phyloP scores from a whole-genome alignment of 2,113 vertebrate species.

The Dipodomys ordii region DNA sequence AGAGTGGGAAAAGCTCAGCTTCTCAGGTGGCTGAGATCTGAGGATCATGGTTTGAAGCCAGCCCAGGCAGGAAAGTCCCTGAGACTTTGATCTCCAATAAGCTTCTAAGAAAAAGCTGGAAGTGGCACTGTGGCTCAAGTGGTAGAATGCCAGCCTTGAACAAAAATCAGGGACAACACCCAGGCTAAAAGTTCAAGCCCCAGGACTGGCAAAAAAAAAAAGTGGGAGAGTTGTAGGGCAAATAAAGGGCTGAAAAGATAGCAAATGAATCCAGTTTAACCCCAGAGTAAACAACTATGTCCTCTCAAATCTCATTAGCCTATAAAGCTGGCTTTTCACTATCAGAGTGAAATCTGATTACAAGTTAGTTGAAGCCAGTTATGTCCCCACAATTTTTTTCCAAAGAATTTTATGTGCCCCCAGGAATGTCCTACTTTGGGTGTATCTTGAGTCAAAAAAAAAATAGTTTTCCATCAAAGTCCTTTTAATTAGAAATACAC shows the following conservation, averaged over 20 bases:
- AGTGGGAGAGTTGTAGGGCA: neutral
- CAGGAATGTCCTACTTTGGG: neutral
- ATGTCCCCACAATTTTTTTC: neutral
- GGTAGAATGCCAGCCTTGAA: too few species aligned
- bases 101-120: too few species aligned
- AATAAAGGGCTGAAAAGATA: neutral
- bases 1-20: too few species aligned
- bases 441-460: conserved; percentile 18
- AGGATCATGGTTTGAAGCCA: too few species aligned
- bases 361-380: neutral
- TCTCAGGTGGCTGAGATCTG: too few species aligned
- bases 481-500: neutral
- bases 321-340: neutral
- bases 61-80: too few species aligned
- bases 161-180: too few species aligned
- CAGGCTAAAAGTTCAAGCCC: too few species aligned
- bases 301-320: neutral
- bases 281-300: neutral
- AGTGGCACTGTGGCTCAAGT: too few species aligned
- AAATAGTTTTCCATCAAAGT: neutral
- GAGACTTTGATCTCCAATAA: too few species aligned
- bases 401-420: neutral
- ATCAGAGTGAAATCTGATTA: neutral
- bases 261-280: neutral
- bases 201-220: too few species aligned